These are phyloP conservation scores for Lochmaea capreae DNA, from an alignment of 2,888 invertebrate genomes.

Conservation along the genomic window DNA sequence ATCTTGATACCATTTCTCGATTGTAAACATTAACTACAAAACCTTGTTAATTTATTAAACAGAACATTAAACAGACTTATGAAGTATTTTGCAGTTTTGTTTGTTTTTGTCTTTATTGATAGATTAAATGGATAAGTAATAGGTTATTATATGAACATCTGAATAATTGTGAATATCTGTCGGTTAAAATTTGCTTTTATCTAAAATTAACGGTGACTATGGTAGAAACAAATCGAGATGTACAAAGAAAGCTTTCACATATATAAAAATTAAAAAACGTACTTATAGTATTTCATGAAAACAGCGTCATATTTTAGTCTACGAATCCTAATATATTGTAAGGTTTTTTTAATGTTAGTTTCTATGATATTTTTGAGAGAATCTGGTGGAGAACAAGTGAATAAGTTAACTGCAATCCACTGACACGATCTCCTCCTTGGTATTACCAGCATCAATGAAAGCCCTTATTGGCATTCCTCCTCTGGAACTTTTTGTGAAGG, in stretches of 20 bases:
- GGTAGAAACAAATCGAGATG: neutral
- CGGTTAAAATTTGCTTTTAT: neutral
- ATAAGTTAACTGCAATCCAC: too few relatives aligned
- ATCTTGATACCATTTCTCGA: neutral
- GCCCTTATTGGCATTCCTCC: too few relatives aligned
- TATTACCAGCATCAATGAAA: too few relatives aligned
- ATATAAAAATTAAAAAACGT: too few relatives aligned
- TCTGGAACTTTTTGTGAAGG: too few relatives aligned
- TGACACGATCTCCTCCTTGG: too few relatives aligned
- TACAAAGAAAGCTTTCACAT: neutral
- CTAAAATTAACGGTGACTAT: neutral
- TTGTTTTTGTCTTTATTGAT: neutral
- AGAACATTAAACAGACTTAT: neutral
- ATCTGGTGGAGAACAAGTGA: too few relatives aligned
- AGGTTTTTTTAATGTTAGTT: too few relatives aligned
- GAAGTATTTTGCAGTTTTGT: neutral
- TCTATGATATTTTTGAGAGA: too few relatives aligned
- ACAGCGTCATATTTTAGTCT: too few relatives aligned
- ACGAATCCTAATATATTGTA: too few relatives aligned
- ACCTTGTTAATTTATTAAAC: neutral
- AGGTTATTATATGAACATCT: neutral
- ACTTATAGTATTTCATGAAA: too few relatives aligned
- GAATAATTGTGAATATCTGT: neutral
- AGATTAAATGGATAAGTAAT: neutral
- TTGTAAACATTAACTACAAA: slow-evolving; percentile 2